Percentiles rank a stretch among this genome's conserved stretches.
These are phyloP conservation scores for Gephyroberyx darwinii DNA, from an alignment of 2,797 vertebrate genomes.

Conservation along the genomic window DNA sequence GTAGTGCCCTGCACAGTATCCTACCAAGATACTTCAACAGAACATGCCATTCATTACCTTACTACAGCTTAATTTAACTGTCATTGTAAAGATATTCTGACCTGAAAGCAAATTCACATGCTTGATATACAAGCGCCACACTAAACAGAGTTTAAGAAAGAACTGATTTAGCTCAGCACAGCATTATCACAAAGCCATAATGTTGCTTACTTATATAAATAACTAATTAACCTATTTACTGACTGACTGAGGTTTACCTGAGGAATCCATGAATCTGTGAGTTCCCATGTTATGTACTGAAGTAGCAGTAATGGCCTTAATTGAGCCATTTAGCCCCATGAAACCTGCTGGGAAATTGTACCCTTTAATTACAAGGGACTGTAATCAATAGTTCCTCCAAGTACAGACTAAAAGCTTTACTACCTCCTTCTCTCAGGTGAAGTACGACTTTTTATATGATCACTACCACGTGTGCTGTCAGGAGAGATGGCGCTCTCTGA, in stretches of 20 bases:
- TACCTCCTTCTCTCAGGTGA: slow-evolving; percentile 75
- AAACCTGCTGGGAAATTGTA: not conserved
- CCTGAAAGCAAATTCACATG: not conserved
- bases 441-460: slow-evolving; percentile 88
- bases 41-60: not conserved
- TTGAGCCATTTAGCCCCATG: not conserved
- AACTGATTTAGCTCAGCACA: not conserved
- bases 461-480: slow-evolving; percentile 86
- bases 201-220: too few species aligned
- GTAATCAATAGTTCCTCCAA: not conserved
- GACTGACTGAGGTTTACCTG: too few species aligned
- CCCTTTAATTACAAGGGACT: not conserved
- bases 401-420: not conserved
- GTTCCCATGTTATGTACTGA: not conserved
- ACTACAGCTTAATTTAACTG: not conserved
- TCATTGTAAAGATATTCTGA: not conserved
- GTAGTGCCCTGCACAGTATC: slow-evolving; percentile 9
- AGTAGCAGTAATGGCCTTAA: not conserved
- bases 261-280: not conserved
- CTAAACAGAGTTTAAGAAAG: too few species aligned
- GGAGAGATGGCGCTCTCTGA: slow-evolving; percentile 81
- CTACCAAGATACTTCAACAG: too few species aligned
- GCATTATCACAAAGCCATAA: too few species aligned
- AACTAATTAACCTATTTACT: too few species aligned
- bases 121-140: not conserved